phyloP scores from a whole-genome alignment of 2,113 vertebrate genomes.

The Lamprologus sp. region DNA sequence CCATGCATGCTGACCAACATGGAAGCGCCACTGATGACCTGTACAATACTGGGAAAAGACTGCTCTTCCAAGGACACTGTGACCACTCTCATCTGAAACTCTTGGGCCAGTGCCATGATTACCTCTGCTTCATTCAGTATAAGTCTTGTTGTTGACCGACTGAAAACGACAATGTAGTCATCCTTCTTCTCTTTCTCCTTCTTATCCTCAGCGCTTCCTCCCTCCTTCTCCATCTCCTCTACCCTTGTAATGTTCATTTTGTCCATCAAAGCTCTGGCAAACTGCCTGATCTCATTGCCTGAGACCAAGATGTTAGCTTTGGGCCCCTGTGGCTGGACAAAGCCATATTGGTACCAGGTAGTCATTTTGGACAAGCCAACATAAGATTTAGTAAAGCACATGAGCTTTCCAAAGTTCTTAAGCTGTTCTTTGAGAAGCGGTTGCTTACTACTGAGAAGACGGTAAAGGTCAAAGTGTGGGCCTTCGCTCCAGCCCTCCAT shows the following conservation, averaged over 20 bases:
- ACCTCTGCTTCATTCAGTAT: conserved; percentile 94
- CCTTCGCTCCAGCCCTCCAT: conserved; percentile 97
- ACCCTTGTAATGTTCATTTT: conserved; percentile 80
- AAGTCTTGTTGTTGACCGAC: conserved; percentile 85
- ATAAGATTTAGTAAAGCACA: conserved; percentile 93
- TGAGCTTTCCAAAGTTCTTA: conserved; percentile 84
- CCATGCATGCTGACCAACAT: conserved; percentile 97
- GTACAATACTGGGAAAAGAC: conserved; percentile 80
- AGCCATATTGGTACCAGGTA: conserved; percentile 98
- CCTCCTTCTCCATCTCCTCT: conserved; percentile 56
- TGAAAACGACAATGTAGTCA: conserved; percentile 90
- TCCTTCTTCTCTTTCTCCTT: conserved; percentile 62
- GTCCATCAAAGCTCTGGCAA: conserved; percentile 76
- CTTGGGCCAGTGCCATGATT: conserved; percentile 86
- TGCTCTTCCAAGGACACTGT: conserved; percentile 91
- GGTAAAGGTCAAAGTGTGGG: conserved; percentile 89
- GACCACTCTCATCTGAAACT: conserved; percentile 93
- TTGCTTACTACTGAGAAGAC: conserved; percentile 87
- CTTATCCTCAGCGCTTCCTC: conserved; percentile 17
- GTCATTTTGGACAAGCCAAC: conserved; percentile 94
- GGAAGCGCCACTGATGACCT: conserved; percentile 80
- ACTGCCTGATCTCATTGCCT: conserved; percentile 90
- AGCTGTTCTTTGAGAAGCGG: conserved; percentile 89
- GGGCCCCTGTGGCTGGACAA: conserved; percentile 94
- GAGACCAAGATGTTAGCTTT: conserved; percentile 96